These are phyloP conservation scores for Deroplatys truncata DNA, from an alignment of 2,888 invertebrate species.

Conservation along the genomic window DNA sequence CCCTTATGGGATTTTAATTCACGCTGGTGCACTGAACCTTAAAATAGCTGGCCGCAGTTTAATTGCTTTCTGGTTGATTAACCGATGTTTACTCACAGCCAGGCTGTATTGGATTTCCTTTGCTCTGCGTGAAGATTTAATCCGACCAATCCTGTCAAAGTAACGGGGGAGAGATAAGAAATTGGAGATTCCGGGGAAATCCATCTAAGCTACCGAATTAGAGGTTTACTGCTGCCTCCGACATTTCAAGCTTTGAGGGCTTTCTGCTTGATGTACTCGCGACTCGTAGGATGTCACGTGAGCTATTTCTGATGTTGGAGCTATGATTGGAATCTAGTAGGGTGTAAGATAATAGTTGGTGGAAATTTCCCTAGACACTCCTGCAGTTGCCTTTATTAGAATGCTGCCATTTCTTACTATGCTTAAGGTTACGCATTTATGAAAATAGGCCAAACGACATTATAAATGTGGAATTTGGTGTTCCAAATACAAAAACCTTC, in stretches of 20 bases:
- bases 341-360: no score
- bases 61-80: background rate
- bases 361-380: no score
- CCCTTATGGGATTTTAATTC: background rate
- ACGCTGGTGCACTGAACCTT: background rate
- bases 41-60: background rate
- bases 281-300: no score
- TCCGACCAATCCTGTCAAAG: background rate
- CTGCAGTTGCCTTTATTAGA: no score
- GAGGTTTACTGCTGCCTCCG: background rate
- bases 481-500: no score
- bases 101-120: background rate
- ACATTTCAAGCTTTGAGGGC: background rate
- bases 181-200: background rate
- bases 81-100: background rate
- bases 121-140: background rate
- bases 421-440: no score
- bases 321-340: no score
- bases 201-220: background rate
- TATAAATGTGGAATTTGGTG: no score
- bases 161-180: background rate
- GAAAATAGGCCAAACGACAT: no score
- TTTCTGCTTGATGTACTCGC: background rate
- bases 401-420: no score
- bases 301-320: no score